Evolutionary conservation across 2,797 vertebrate species (phyloP).

Genomic region (Alca torda): DNA sequence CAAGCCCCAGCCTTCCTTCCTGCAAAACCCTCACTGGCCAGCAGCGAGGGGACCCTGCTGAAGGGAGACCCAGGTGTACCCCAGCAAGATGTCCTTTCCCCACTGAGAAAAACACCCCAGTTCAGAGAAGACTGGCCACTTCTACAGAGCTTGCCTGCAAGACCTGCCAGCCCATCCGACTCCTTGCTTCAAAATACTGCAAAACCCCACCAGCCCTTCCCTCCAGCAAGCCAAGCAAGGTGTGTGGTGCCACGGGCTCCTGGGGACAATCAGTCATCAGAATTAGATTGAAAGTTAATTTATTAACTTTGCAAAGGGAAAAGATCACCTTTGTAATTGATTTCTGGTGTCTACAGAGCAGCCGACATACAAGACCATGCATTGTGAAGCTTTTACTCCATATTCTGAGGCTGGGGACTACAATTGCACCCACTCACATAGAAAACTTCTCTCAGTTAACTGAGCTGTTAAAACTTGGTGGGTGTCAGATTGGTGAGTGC

Average conservation of each 20-base stretch:
- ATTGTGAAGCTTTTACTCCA: neutral
- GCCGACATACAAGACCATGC: accelerated
- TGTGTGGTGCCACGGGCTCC: neutral
- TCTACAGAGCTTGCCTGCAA: neutral
- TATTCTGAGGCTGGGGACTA: neutral
- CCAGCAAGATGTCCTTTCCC: neutral
- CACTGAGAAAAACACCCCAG: accelerated
- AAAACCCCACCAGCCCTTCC: neutral
- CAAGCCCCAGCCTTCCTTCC: accelerated
- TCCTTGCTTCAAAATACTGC: accelerated
- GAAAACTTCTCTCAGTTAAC: neutral
- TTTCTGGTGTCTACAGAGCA: neutral
- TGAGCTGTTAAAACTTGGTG: neutral
- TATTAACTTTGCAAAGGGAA: neutral
- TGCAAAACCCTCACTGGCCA: accelerated
- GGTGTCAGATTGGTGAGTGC: neutral
- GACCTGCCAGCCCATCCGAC: neutral
- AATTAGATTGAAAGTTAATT: neutral
- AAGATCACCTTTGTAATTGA: neutral
- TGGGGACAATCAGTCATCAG: neutral
- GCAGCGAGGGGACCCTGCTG: neutral
- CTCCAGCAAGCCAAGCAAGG: neutral
- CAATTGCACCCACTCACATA: neutral
- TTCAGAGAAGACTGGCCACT: neutral
- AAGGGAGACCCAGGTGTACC: neutral